Conservation (phyloP, 2,888 invertebrate genomes). For the Rotaria socialis region DNA sequence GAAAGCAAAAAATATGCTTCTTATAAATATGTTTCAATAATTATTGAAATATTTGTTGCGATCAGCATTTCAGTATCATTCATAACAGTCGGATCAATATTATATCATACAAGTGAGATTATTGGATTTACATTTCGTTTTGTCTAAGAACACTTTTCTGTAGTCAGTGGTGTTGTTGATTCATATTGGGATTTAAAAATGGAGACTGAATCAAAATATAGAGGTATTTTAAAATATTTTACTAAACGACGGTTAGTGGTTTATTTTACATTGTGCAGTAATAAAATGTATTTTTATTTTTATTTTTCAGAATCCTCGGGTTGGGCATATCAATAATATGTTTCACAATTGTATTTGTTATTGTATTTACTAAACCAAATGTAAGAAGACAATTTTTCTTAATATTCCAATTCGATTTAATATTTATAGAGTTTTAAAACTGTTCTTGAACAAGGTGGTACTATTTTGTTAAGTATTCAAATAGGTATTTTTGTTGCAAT, state of each 20-base stretch:
- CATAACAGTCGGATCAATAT: constrained; percentile 55
- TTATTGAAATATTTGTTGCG: constrained; percentile 56
- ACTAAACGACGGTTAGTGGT: too few species aligned
- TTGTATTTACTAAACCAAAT: constrained; percentile 56
- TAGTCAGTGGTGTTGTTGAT: constrained; percentile 15
- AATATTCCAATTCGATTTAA: too few species aligned
- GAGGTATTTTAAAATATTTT: not conserved
- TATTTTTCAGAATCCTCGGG: constrained; percentile 48
- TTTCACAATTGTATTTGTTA: constrained; percentile 53
- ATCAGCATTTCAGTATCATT: constrained; percentile 58
- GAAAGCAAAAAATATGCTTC: constrained; percentile 47
- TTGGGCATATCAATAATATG: constrained; percentile 50
- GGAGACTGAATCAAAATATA: too few species aligned
- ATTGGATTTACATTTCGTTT: not conserved
- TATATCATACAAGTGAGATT: constrained; percentile 56
- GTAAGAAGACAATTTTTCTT: constrained; percentile 48
- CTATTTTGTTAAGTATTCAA: constrained; percentile 54
- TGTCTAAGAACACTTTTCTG: too few species aligned
- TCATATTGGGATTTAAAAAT: not conserved
- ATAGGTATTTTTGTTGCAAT: constrained; percentile 54
- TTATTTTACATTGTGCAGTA: not conserved
- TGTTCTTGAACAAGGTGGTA: constrained; percentile 55
- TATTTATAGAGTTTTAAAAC: constrained; percentile 53
- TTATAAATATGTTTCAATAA: constrained; percentile 54
- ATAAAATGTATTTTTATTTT: not conserved